Evolutionary conservation across 2,888 invertebrate species (phyloP).

Genomic region (Nysson spinosus): DNA sequence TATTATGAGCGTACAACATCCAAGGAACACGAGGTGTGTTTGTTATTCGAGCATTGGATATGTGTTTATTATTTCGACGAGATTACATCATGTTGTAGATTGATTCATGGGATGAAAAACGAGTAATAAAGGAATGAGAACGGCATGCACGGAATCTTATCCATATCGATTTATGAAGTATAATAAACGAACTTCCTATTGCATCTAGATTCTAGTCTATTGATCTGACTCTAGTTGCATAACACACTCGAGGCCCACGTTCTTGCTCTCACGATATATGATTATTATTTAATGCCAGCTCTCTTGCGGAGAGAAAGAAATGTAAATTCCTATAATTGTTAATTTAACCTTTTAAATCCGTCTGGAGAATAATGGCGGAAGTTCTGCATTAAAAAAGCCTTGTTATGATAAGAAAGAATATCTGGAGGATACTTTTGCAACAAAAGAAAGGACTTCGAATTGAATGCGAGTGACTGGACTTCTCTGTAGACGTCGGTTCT

Average conservation of each 20-base stretch:
- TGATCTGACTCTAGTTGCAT: too few relatives aligned
- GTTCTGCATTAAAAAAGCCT: slow-evolving; percentile 8
- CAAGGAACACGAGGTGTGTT: background rate
- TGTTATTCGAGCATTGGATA: background rate
- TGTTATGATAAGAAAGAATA: slow-evolving; percentile 17
- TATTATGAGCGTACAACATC: background rate
- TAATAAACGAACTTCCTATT: too few relatives aligned
- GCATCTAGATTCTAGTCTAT: too few relatives aligned
- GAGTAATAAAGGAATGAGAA: too few relatives aligned
- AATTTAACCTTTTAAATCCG: too few relatives aligned
- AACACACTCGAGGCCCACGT: too few relatives aligned
- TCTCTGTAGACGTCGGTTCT: slow-evolving; percentile 10
- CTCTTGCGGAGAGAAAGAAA: background rate
- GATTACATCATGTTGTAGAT: background rate
- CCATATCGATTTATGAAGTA: too few relatives aligned
- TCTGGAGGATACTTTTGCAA: slow-evolving; percentile 16
- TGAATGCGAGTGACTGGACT: slow-evolving; percentile 30
- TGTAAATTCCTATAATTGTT: too few relatives aligned
- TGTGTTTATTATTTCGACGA: background rate
- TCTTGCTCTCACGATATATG: too few relatives aligned
- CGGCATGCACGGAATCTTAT: too few relatives aligned
- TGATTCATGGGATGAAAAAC: background rate
- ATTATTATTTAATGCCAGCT: too few relatives aligned
- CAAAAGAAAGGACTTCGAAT: slow-evolving; percentile 31
- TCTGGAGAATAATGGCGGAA: too few relatives aligned